Evolutionary conservation across 30 jellyfish, hydroid and myxozoan genomes (phyloP), one percentile per base, ranked within the genome.

Genomic region (Aurelia aurita): DNA sequence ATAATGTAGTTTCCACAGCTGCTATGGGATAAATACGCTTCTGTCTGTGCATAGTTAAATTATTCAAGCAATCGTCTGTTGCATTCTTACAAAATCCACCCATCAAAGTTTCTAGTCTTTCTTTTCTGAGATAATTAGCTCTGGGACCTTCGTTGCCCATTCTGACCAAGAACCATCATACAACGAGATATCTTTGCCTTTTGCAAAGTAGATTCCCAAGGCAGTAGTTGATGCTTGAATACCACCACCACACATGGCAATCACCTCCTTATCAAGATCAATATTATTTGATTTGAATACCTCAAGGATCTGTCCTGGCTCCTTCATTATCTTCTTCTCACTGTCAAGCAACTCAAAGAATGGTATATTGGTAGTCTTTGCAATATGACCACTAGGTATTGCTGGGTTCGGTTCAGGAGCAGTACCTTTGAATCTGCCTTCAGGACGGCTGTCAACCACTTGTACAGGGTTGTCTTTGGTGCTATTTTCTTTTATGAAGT

Each of bases 321-420:
- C 14, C 46, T 76, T 66, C 96, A 87, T 77, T 19, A 87, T 44
- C 15, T 87, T 87, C 34, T 51, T 26, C 60, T 87, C 90, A 6
- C 69, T 75, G 57, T 87, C 34, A 57, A 63, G 78, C 22, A 68
- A 57, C 23, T 31, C 31, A 59, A 77, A 77, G 64, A 87, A 87
- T 23, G 96, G 96, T 26, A 87, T 14, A 35, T 71, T 87, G 35
- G 60, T 55, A 3, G 96, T 80, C 28, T 76, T 76, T 11, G 91
- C 90, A 69, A 87, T 57, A 57, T 87, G 96, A 23, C 96, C 96
- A 87, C 96, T 87, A 12, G 87, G 87, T 21, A 87, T 87, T 15
- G 87, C 96, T 22, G 96, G 87, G 35, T 79, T 76, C 5, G 91
- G 96, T 61, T 87, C 96, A 25, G 96, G 96, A 3, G 86, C 96